These are phyloP conservation scores for Drosophila elegans DNA, from an alignment of 1,140 invertebrate genomes.

Conservation along the genomic window DNA sequence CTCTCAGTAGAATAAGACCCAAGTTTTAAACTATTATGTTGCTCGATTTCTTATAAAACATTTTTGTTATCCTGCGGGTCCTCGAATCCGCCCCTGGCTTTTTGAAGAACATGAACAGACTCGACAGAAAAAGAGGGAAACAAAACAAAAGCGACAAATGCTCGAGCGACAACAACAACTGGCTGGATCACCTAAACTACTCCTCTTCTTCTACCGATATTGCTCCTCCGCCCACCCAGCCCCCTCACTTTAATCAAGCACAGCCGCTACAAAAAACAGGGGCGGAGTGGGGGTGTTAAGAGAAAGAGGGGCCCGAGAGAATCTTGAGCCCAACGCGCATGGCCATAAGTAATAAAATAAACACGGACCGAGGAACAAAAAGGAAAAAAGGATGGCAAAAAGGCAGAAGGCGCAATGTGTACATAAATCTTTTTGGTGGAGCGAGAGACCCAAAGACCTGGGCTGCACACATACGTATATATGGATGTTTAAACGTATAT, in stretches of 20 bases:
- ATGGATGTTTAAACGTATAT: neutral
- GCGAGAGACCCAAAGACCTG: constrained; percentile 16
- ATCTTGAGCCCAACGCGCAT: constrained; percentile 39
- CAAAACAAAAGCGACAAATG: constrained; percentile 73
- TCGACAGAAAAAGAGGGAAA: constrained; percentile 45
- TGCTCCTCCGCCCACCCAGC: constrained; percentile 16
- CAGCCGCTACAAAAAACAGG: constrained; percentile 28
- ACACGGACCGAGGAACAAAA: constrained; percentile 61
- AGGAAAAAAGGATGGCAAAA: constrained; percentile 49
- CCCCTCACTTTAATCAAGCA: constrained; percentile 50
- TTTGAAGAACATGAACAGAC: constrained; percentile 13
- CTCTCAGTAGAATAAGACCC: too few relatives aligned
- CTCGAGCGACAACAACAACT: constrained; percentile 42
- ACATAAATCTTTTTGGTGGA: constrained; percentile 54
- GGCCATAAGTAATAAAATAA: constrained; percentile 72
- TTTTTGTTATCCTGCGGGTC: neutral
- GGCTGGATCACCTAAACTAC: neutral
- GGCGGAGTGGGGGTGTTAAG: neutral
- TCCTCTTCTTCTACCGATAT: neutral
- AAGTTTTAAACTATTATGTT: too few relatives aligned
- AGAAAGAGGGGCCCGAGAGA: constrained; percentile 10
- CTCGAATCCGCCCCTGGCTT: constrained; percentile 16
- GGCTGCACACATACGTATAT: constrained; percentile 9
- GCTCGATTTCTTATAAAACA: neutral
- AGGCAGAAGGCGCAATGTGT: constrained; percentile 54